A percentile compares a stretch with the other conserved stretches of the same genome.
These are phyloP conservation scores for Acholoe squamosa DNA, from an alignment of 2,888 invertebrate genomes.

Conservation along the genomic window DNA sequence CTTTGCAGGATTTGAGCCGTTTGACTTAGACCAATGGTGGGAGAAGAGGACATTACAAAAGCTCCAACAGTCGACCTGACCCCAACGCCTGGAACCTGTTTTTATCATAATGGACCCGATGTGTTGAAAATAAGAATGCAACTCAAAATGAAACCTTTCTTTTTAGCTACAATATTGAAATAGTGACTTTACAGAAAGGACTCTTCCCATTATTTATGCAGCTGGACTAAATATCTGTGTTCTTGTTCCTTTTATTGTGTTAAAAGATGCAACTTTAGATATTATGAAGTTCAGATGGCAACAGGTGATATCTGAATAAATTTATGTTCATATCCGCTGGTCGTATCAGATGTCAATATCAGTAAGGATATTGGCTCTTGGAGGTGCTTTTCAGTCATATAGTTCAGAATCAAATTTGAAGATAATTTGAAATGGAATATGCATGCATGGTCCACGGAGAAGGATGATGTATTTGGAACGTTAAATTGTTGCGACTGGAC, in stretches of 20 bases:
- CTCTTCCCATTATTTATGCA: conserved; percentile 30
- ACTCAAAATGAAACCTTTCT: background rate
- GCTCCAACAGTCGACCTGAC: conserved; percentile 88
- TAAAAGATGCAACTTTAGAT: background rate
- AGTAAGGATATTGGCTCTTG: no score
- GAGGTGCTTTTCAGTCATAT: no score
- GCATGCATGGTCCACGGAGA: no score
- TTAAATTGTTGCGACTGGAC: no score
- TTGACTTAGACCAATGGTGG: conserved; percentile 96
- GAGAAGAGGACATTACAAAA: conserved; percentile 92
- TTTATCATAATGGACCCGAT: conserved; percentile 51
- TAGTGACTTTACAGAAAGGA: conserved; percentile 31
- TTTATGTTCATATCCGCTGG: no score
- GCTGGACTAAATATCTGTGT: background rate
- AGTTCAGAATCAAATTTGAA: no score
- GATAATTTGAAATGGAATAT: no score
- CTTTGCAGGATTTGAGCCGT: conserved; percentile 91
- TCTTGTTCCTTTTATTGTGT: background rate
- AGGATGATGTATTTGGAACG: no score
- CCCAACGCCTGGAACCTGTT: background rate
- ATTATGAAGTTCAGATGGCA: no score
- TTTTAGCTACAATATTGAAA: conserved; percentile 10
- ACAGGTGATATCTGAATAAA: no score
- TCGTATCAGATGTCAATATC: no score
- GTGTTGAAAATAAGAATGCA: conserved; percentile 46